Evolutionary conservation across 2,797 vertebrate species (phyloP), one percentile per base, ranked within the genome.

Genomic region (Epinephelus awoara): DNA sequence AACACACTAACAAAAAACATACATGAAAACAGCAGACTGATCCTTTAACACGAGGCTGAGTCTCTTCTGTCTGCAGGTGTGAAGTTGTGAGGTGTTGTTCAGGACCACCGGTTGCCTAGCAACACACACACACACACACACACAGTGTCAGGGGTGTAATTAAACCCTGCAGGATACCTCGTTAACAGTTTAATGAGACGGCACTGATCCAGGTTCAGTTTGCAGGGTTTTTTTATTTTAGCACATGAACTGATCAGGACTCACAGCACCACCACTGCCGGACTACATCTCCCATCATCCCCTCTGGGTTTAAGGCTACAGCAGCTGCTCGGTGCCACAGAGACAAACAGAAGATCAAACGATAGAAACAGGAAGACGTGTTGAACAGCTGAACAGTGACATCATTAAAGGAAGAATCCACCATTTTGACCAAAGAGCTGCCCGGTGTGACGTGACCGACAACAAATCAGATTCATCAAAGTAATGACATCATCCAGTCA

Each of bases 231-330:
- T 72, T 86, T 88, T 84, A 85, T 81, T 85, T 87, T 68, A 86
- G 79, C 73, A 89, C 82, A 80, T 87, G 83, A 88, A 71, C 64
- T 71, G 67, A 55, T 69, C 55, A 51, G 40, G 27, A 72, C 76
- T 82, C 74, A 72, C 47, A 46, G 34, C 34, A 34, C 34, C 34
- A 34, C 34, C 7, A 8, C 34, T 34, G 34, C 34, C 7, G 34
- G 38, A 86, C 86, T 87, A 84, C 83, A 82, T 82, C 25, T 85
- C 84, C 87, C 85, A 87, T 64, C 72, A 90, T 77, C 27, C 89
- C 50, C 65, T 82, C 67, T 77, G 63, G 77, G 25, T 49, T 89
- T 84, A 88, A 87, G 90, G 88, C 87, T 79, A 63, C 70, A 77
- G 82, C 76, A 77, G 78, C 82, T 64, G 70, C 49, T 73, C n/a